Base-by-base conservation (phyloP, 1,140 invertebrate genomes). In the Papilio dardanus region DNA sequence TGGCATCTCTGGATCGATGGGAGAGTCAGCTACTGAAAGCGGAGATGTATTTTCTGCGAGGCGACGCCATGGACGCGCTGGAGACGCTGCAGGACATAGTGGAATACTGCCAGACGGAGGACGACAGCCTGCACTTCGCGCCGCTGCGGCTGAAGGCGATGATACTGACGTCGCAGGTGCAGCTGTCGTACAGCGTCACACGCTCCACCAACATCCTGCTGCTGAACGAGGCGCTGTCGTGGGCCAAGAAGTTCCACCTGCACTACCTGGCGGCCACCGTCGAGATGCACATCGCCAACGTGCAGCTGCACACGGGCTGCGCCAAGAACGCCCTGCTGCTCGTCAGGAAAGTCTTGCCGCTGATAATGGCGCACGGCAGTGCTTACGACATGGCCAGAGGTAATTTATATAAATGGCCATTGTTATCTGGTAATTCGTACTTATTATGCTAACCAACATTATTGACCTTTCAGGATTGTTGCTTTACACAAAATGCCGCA, bases 261-360 rank as follows among this genome's bases (percentile, higher is more conserved):
- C 95, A 96, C 74, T 97, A 97, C 83, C 95, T 97, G 74, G 94
- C 95, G 67, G 95, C 96, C 0, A 84, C 97, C 24, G 95, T 96
- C n/a, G 96, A 96, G 81, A 95, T 98, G 92, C 95, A 97, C 81
- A 94, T 98, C 58, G 97, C 97, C 0, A 96, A 97, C 84, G 93
- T 95, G 0, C 91, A 98, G 92, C 89, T 98, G 19, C 92, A 96
- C 68, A 95, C 97, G 93, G 95, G 95, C 19, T 95, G 97, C 87
- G 95, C 96, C 0, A 94, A 95, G 76, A 97, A 97, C 90, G 96
- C 97, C 0, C 89, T 97, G 24, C 92, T 94, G 58, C 89, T 97
- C 2, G 94, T 97, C 0, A 95, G 97, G 74, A 95, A 37, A 37
- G 35, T 37, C 35, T 12, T 37, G 0, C 35, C 35, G 35, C 35